Evolutionary conservation across 2,888 invertebrate genomes (phyloP), one percentile per base, ranked within the genome.

Genomic region (Pollenia amentaria): DNA sequence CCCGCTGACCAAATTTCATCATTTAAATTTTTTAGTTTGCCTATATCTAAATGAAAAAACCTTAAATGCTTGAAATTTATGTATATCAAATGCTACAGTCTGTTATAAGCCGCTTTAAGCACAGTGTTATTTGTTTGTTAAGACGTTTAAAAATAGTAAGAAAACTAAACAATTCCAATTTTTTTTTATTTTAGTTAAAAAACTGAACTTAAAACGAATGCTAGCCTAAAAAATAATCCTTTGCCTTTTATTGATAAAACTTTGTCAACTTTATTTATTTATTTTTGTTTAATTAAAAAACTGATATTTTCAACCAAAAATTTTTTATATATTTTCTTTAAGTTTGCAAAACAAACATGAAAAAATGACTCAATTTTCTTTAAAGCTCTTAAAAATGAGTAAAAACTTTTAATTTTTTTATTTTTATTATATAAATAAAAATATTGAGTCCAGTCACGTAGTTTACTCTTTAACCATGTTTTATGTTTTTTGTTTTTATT

Each of bases 381-480:
- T n/a, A 85, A 60, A 29, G 14, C 69, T 70, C 70, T 77, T 69
- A 21, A 53, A 70, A 48, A 60, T 55, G 77, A 82, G 67, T 73
- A 69, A 69, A 77, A 77, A 85, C 60, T 40, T 67, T 51, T 72
- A 38, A 46, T 72, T 44, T 72, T 80, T 69, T n/a, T n/a, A 16
- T 38, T 46, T 69, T 57, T 38, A 48, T 48, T 57, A 53, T 48
- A 55, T 18, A 62, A 83, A 29, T 65, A 62, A n/a, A 65, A 82
- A 64, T 65, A 79, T 64, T 79, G 79, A 79, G 78, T 83, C 69
- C 86, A 86, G 86, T 86, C 86, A 83, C 40, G 29, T 80, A 81
- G 38, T 69, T 76, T 69, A 67, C 42, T 62, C 53, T 64, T 75
- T 46, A 57, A 48, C 14, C 4, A 48, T 55, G 38, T 84, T 65